Conservation (phyloP, 2,113 vertebrate species). For the Jacana jacana region DNA sequence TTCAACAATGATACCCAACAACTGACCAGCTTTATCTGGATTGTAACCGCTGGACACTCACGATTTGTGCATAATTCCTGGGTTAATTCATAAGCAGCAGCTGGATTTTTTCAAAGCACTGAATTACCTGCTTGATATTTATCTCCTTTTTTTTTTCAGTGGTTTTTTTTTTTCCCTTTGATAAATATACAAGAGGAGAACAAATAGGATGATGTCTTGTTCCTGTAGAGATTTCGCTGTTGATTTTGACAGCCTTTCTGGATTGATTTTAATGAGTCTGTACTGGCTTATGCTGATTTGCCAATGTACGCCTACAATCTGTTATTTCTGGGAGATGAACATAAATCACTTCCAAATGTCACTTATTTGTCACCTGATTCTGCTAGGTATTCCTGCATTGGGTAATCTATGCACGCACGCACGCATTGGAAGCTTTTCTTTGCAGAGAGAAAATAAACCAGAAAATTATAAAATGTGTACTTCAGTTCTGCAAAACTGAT, state of each 20-base stretch:
- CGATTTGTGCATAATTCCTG: neutral
- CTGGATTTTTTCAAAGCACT: neutral
- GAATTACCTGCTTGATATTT: neutral
- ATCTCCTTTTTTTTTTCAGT: neutral
- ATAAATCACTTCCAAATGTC: neutral
- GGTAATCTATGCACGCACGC: neutral
- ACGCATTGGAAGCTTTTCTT: neutral
- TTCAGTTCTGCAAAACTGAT: neutral
- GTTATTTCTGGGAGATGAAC: neutral
- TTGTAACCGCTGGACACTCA: neutral
- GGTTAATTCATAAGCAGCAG: neutral
- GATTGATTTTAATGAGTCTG: slow-evolving; percentile 24
- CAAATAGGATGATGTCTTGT: neutral
- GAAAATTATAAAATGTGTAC: neutral
- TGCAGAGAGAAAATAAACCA: neutral
- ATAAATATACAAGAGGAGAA: neutral
- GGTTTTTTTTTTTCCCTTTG: neutral
- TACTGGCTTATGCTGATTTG: neutral
- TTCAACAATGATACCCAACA: neutral
- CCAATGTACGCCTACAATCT: neutral
- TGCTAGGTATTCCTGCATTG: neutral
- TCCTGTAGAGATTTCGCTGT: slow-evolving; percentile 4
- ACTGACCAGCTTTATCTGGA: neutral
- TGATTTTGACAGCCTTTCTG: slow-evolving; percentile 20
- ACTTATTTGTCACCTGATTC: slow-evolving; percentile 17